Base-by-base conservation (phyloP, 1,140 invertebrate species). In the Drosophila pallidifrons region DNA sequence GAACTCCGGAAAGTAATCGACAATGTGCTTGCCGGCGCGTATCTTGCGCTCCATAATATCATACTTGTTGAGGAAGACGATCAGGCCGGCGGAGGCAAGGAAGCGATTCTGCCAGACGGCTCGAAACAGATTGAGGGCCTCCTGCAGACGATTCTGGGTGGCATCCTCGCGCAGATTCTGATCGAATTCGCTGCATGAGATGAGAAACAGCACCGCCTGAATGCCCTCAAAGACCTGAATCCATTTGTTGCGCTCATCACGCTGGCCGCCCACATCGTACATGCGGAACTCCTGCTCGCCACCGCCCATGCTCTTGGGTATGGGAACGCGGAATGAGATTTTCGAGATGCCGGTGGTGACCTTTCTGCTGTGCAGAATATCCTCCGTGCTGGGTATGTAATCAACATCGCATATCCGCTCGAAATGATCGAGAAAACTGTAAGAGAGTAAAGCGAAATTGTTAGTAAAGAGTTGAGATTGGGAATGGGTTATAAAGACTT, bases 211-310 rank as follows among this genome's bases (percentile, higher is more conserved):
- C 51, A 97, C 95, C 1, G 96, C 96, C 72, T 96, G 94, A 65
- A 97, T 96, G 15, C 96, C 96, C 91, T 97, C 96, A 85, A 97
- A 97, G 1, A 96, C 96, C 91, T 96, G 95, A 72, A 97, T 97
- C 97, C 96, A 97, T 91, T 97, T 97, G 79, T 96, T 96, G 25
- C 97, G 93, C 90, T 97, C 96, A 8, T 96, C 96, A 69, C 96
- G 93, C 92, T 98, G 97, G 0, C 97, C 97, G 0, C 96, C 96
- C 1, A 96, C 96, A 79, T 96, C 96, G 77, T 95, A 96, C 96
- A 96, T 96, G 93, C 95, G 96, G 91, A 96, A 96, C 16, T 94
- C 93, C 75, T 96, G 95, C 13, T 92, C 91, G 1, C 95, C 95
- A 7, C 95, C 95, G 1, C 95, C 95, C 93, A 95, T 94, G 54